phyloP scores from a whole-genome alignment of 2,888 invertebrate genomes.

The Leucophora obtusa region DNA sequence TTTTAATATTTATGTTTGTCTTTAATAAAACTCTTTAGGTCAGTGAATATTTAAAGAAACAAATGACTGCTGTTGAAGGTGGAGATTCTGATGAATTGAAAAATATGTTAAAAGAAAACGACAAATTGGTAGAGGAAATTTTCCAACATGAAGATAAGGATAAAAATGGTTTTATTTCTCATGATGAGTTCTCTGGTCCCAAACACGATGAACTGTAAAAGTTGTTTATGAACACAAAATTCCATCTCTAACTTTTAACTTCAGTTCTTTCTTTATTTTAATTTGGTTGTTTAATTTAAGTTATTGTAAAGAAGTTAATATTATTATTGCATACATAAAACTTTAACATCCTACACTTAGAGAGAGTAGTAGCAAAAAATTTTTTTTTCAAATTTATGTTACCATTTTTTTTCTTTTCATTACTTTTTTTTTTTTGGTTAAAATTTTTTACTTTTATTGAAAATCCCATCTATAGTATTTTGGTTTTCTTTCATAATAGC shows the following conservation, averaged over 20 bases:
- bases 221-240: constrained; percentile 9
- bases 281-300: constrained; percentile 36
- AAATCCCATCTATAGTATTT: neutral
- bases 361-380: neutral
- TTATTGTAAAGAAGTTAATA: constrained; percentile 46
- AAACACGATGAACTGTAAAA: constrained; percentile 96
- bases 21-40: constrained; percentile 81
- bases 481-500: neutral
- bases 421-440: constrained; percentile 7
- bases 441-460: neutral
- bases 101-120: constrained; percentile 91
- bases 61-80: constrained; percentile 91
- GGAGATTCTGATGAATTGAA: constrained; percentile 88
- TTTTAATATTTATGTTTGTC: constrained; percentile 35
- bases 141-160: constrained; percentile 98
- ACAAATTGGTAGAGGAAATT: constrained; percentile 96
- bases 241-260: constrained; percentile 29
- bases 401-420: constrained; percentile 3
- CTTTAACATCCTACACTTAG: neutral
- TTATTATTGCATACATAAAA: constrained; percentile 10
- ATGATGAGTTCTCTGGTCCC: constrained; percentile 97
- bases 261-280: constrained; percentile 3
- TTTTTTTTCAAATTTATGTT: neutral
- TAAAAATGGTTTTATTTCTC: constrained; percentile 96
- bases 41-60: constrained; percentile 93